Evolutionary conservation across 2,888 invertebrate species (phyloP).

Genomic region (Pseudococcus jackbeardsleyi): DNA sequence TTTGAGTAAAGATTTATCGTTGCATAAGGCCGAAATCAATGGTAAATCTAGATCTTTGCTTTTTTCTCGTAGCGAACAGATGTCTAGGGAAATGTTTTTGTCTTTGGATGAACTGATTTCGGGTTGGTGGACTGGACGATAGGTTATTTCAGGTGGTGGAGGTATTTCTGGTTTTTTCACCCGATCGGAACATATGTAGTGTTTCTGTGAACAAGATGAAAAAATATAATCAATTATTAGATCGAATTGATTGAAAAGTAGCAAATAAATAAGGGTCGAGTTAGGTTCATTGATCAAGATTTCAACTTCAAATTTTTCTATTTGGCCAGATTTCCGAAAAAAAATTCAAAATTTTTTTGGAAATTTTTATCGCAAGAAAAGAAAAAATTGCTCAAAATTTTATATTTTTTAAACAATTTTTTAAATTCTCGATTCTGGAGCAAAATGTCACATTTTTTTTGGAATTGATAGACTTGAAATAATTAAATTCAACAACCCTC

Average conservation of each 20-base stretch:
- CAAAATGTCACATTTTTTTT: too few relatives aligned
- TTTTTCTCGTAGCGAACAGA: conserved; percentile 87
- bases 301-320: too few relatives aligned
- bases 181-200: neutral
- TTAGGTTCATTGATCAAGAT: too few relatives aligned
- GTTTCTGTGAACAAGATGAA: conserved; percentile 26
- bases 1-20: conserved; percentile 89
- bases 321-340: too few relatives aligned
- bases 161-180: neutral
- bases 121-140: neutral
- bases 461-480: too few relatives aligned
- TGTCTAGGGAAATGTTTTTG: conserved; percentile 76
- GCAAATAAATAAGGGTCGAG: too few relatives aligned
- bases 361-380: too few relatives aligned
- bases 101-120: neutral
- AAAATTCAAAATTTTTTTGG: too few relatives aligned
- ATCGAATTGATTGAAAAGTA: neutral
- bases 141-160: neutral
- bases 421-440: too few relatives aligned
- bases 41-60: conserved; percentile 92
- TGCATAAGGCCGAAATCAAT: conserved; percentile 92
- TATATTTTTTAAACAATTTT: too few relatives aligned
- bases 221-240: neutral
- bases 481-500: too few relatives aligned
- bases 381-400: too few relatives aligned